These are phyloP conservation scores for Lytechinus variegatus DNA, from an alignment of 35 echinoderm and acorn worm genomes.

Conservation along the genomic window DNA sequence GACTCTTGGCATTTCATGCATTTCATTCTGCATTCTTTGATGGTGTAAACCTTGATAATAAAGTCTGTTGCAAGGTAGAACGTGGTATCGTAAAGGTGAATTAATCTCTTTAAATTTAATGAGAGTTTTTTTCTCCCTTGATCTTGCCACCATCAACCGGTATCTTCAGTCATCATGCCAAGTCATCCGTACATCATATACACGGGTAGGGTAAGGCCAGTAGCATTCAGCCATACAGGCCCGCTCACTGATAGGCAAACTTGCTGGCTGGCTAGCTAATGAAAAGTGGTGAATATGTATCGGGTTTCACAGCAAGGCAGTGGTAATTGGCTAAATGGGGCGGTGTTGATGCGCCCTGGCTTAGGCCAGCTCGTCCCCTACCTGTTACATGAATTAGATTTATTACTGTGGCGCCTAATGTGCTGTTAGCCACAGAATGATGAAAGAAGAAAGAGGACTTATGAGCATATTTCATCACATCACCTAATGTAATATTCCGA, in stretches of 20 bases:
- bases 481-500: not conserved
- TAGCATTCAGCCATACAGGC: not conserved
- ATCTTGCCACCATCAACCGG: not conserved
- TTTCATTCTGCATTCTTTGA: not conserved
- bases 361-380: conserved; percentile 15
- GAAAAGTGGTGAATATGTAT: conserved; percentile 8
- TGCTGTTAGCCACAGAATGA: not conserved
- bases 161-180: not conserved
- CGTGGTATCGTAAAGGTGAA: not conserved
- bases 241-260: not conserved
- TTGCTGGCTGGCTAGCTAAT: not conserved
- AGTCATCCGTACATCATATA: not conserved
- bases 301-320: not conserved
- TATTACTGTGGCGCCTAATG: conserved; percentile 10
- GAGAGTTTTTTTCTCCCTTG: not conserved
- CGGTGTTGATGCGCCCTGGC: not conserved
- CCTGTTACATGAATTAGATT: conserved; percentile 19
- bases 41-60: not conserved
- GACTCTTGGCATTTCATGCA: not conserved
- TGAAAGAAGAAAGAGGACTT: not conserved
- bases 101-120: not conserved
- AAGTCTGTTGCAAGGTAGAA: not conserved
- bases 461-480: not conserved
- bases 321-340: conserved; percentile 17
- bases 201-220: too few relatives aligned